Percentiles rank a stretch among this genome's conserved stretches.
phyloP scores from a whole-genome alignment of 2,797 vertebrate species.

The Forpus xanthops region DNA sequence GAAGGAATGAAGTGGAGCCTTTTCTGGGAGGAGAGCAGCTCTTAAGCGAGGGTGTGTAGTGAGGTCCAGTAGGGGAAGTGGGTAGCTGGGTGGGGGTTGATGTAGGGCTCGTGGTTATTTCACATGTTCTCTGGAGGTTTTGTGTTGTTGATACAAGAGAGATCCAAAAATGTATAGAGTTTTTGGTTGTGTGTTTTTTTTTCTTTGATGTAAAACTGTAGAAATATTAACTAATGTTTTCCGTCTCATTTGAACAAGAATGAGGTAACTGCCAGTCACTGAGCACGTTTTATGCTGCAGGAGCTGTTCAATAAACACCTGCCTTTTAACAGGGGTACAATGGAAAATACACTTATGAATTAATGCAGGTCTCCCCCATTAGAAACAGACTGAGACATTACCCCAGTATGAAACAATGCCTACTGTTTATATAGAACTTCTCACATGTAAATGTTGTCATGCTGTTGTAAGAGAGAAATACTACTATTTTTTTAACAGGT shows the following conservation, averaged over 20 bases:
- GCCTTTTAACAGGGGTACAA: background rate
- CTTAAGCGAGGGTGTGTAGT: background rate
- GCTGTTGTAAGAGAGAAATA: background rate
- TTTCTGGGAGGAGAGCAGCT: background rate
- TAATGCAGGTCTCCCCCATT: background rate
- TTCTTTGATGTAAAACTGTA: background rate
- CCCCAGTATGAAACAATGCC: background rate
- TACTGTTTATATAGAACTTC: background rate
- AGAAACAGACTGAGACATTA: background rate
- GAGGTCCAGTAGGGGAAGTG: background rate
- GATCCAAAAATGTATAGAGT: background rate
- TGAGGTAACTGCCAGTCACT: background rate
- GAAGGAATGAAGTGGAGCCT: background rate
- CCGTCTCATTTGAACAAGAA: background rate
- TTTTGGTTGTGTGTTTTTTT: background rate
- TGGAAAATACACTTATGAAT: background rate
- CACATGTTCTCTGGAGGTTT: background rate
- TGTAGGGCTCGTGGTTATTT: background rate
- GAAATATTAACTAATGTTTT: background rate
- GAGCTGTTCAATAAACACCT: background rate
- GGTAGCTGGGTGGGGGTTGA: background rate
- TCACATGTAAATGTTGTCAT: background rate
- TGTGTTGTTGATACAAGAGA: background rate
- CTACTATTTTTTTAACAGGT: background rate
- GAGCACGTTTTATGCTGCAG: background rate